Conservation (phyloP, 1,140 invertebrate species). For the Dendroctonus valens region DNA sequence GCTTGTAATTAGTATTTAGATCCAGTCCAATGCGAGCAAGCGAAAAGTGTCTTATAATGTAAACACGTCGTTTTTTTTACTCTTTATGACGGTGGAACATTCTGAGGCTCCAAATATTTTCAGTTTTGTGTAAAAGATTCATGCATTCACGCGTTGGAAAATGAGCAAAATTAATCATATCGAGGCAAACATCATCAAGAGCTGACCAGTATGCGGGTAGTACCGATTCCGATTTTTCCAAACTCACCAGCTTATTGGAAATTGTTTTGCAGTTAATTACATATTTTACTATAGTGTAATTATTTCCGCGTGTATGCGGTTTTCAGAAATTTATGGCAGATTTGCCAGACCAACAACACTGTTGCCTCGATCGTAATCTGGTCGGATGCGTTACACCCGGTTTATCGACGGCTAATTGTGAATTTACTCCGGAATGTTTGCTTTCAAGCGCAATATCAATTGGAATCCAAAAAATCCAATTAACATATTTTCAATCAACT, state of each 20-base stretch:
- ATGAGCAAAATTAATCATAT: too few species aligned
- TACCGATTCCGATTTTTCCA: constrained; percentile 10
- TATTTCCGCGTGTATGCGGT: constrained; percentile 28
- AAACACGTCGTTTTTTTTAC: too few species aligned
- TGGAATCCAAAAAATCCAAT: too few species aligned
- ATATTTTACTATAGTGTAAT: constrained; percentile 32
- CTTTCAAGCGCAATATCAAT: too few species aligned
- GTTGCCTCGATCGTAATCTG: constrained; percentile 23
- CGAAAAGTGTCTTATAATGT: too few species aligned
- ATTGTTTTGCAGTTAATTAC: constrained; percentile 33
- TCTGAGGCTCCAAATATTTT: too few species aligned
- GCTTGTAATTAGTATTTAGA: constrained; percentile 6
- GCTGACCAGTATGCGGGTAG: constrained; percentile 18
- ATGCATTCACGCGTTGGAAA: too few species aligned
- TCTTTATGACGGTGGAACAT: too few species aligned
- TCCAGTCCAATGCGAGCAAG: neutral
- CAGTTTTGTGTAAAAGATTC: too few species aligned
- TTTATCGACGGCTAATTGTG: constrained; percentile 15
- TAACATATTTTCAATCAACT: too few species aligned
- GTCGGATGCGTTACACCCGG: constrained; percentile 4
- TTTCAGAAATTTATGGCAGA: constrained; percentile 28
- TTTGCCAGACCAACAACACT: constrained; percentile 14
- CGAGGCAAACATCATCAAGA: too few species aligned
- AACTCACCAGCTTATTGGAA: constrained; percentile 18
- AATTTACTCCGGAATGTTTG: constrained; percentile 10